Base-by-base conservation (phyloP, 2,113 vertebrate species). In the Aegithalos caudatus region DNA sequence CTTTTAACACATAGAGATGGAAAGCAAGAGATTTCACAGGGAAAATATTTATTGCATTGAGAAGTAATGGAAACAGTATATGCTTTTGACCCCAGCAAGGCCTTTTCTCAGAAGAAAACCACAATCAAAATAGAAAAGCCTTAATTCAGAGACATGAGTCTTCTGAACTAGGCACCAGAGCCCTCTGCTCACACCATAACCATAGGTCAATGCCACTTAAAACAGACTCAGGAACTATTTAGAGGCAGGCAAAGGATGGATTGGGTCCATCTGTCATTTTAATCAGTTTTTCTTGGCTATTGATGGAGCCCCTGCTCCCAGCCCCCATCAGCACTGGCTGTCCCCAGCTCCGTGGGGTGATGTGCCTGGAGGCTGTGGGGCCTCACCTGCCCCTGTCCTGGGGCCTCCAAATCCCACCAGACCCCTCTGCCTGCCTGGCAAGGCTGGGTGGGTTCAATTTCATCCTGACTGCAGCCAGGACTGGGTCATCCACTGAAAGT, bases 121-220 rank as follows among this genome's bases (percentile, higher is more conserved):
- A 13, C 93, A 87, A 56, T 58, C 77, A 81, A 89, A 96, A 91
- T 37, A 83, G 77, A 72, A 78, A 69, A 92, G 53, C 90, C 57
- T 91, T 94, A 91, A 96, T 78, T 95, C 84, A 89, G 84, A 96
- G 88, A n/a, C 86, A 50, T 23, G 70, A 80, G 65, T 86, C 77
- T 85, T 76, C 72, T 61, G 80, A 94, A 96, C 64, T 58, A 64
- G 92, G 92, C 94, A 90, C 86, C 77, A 85, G 93, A 90, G 92
- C 47, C 84, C 87, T 86, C 87, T 86, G 83, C 62, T 28, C 40
- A n/a, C 13, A 81, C 88, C 57, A 45, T 88, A 54, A 95, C 42
- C 92, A 62, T 88, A 92, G 92, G 93, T 96, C 95, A 97, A 51
- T 85, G 85, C 73, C 92, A 95, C 96, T 90, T 92, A 81, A 95